Evolutionary conservation across 2,888 invertebrate genomes (phyloP).

Genomic region (Drosophila lutescens): DNA sequence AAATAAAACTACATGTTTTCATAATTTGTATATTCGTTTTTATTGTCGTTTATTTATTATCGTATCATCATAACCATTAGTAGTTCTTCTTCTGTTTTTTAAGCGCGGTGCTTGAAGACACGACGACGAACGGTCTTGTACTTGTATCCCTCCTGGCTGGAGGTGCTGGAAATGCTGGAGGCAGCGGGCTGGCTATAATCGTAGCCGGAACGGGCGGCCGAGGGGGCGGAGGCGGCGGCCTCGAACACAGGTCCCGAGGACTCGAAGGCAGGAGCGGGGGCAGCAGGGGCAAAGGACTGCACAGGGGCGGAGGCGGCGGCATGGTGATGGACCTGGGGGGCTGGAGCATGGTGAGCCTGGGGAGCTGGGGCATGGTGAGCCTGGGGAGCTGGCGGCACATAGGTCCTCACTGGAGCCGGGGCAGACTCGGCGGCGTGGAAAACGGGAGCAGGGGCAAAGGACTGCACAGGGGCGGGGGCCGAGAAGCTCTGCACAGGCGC

Average conservation of each 20-base stretch:
- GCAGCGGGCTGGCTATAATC: constrained; percentile 47
- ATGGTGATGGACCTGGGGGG: constrained; percentile 31
- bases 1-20: constrained; percentile 23
- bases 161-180: no score
- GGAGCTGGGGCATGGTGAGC: constrained; percentile 38
- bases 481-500: no score
- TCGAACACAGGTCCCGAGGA: constrained; percentile 45
- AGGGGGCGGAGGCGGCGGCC: constrained; percentile 60
- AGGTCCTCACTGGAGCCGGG: constrained; percentile 47
- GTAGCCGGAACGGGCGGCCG: constrained; percentile 54
- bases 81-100: constrained; percentile 16
- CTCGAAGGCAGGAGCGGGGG: constrained; percentile 57
- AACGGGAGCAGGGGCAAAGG: constrained; percentile 40
- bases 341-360: constrained; percentile 10
- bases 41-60: constrained; percentile 22
- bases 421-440: constrained; percentile 47
- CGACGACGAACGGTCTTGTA: constrained; percentile 73
- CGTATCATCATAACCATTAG: background rate
- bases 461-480: constrained; percentile 43
- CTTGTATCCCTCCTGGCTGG: constrained; percentile 56
- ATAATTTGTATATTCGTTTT: constrained; percentile 31
- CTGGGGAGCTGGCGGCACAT: constrained; percentile 52
- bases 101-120: constrained; percentile 65
- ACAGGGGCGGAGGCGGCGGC: constrained; percentile 47
- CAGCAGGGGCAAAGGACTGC: constrained; percentile 38